Conservation (phyloP, 2,888 invertebrate species). For the Platycheirus rosarum region DNA sequence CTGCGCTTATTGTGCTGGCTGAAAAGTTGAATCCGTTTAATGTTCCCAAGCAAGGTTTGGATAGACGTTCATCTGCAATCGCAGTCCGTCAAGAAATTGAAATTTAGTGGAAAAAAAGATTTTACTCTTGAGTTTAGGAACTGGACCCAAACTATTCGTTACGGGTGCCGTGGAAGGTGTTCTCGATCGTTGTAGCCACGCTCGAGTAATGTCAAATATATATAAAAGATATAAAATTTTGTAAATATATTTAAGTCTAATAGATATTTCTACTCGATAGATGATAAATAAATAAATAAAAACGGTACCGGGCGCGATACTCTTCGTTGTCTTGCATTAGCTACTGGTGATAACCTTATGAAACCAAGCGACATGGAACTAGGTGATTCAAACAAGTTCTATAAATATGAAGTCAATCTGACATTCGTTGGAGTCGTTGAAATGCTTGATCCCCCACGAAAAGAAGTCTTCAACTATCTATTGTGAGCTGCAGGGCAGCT, state of each 20-base stretch:
- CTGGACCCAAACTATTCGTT: constrained; percentile 97
- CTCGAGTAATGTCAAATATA: constrained; percentile 96
- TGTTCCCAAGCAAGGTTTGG: constrained; percentile 93
- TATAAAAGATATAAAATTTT: no score
- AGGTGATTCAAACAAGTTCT: constrained; percentile 97
- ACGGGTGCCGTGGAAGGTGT: constrained; percentile 99
- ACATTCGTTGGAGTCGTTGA: constrained; percentile 99
- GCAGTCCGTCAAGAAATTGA: constrained; percentile 97
- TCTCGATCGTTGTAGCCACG: constrained; percentile 97
- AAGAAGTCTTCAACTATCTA: constrained; percentile 98
- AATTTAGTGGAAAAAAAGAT: constrained; percentile 99
- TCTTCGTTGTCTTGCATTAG: constrained; percentile 97
- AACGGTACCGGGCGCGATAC: constrained; percentile 99
- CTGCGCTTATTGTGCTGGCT: constrained; percentile 97
- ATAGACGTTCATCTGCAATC: constrained; percentile 96
- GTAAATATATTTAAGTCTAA: no score
- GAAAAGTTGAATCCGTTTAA: constrained; percentile 99
- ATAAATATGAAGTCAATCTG: constrained; percentile 98
- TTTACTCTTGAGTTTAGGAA: constrained; percentile 98
- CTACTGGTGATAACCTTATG: constrained; percentile 96
- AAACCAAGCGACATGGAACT: constrained; percentile 99
- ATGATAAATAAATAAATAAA: no score
- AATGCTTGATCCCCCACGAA: constrained; percentile 99
- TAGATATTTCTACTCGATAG: no score
- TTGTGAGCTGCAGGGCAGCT: constrained; percentile 97